Evolutionary conservation across 2,888 invertebrate species (phyloP).

Genomic region (Ectropis crepuscularia): DNA sequence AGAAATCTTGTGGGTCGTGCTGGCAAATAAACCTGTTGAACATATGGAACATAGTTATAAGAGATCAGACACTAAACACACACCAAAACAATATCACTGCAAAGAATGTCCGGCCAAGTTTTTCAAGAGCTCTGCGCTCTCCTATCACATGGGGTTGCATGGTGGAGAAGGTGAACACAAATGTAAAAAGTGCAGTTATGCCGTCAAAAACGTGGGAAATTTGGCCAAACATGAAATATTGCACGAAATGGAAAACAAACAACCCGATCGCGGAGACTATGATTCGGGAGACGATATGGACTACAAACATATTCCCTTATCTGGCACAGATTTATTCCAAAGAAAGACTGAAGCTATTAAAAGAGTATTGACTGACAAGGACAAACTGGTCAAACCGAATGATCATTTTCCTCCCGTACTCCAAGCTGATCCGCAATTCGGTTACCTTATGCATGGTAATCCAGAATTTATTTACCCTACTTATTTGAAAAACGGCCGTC

Average conservation of each 20-base stretch:
- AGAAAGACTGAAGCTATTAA: conserved; percentile 86
- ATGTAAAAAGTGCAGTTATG: conserved; percentile 89
- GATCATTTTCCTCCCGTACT: conserved; percentile 82
- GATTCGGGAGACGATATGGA: conserved; percentile 80
- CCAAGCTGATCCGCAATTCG: conserved; percentile 88
- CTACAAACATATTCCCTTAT: conserved; percentile 84
- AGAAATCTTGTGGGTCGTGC: conserved; percentile 78
- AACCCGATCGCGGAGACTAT: conserved; percentile 64
- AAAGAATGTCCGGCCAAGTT: conserved; percentile 90
- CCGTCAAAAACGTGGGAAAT: conserved; percentile 88
- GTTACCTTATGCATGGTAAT: conserved; percentile 89
- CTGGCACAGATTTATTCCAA: conserved; percentile 87
- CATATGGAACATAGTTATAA: conserved; percentile 52
- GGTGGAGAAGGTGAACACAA: conserved; percentile 87
- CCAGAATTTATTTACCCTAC: conserved; percentile 91
- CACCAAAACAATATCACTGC: conserved; percentile 79
- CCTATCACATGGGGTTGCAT: conserved; percentile 88
- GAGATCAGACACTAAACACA: conserved; percentile 62
- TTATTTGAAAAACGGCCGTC: conserved; percentile 89
- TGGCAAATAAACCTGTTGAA: conserved; percentile 59
- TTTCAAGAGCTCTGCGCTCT: conserved; percentile 88
- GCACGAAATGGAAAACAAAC: conserved; percentile 73
- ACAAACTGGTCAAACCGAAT: conserved; percentile 79
- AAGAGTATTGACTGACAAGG: conserved; percentile 77
- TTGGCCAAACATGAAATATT: conserved; percentile 87